Conservation (phyloP, 1,140 invertebrate genomes). For the Aphis craccivora region DNA sequence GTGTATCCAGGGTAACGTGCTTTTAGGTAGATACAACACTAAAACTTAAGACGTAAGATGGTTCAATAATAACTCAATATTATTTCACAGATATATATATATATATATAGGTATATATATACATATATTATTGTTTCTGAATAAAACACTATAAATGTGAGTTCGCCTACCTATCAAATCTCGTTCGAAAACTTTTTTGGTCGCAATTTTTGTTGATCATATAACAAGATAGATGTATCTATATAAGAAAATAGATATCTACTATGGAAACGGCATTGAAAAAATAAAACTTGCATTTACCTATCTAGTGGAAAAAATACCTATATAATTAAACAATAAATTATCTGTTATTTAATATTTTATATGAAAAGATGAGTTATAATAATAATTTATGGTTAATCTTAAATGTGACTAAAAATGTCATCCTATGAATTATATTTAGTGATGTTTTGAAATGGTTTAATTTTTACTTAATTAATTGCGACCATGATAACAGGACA, state of each 20-base stretch:
- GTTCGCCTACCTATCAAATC: background rate
- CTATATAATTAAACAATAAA: background rate
- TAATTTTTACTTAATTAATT: too few species aligned
- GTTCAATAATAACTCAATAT: slow-evolving; percentile 39
- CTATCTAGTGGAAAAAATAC: background rate
- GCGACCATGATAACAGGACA: too few species aligned
- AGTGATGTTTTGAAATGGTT: too few species aligned
- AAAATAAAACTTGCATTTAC: background rate
- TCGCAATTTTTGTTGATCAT: background rate
- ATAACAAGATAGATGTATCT: background rate
- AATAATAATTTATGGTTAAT: too few species aligned
- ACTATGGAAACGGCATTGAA: background rate
- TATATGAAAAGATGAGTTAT: too few species aligned
- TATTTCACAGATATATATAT: background rate
- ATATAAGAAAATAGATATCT: background rate
- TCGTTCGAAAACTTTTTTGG: background rate
- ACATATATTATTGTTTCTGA: too few species aligned
- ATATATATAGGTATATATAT: background rate
- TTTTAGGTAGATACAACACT: background rate
- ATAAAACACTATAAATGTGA: too few species aligned
- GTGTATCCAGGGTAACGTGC: slow-evolving; percentile 46
- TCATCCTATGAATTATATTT: too few species aligned
- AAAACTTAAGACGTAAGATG: background rate
- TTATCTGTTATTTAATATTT: too few species aligned
- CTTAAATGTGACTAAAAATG: too few species aligned